Evolutionary conservation across 2,113 vertebrate genomes (phyloP).

Genomic region (Hippocampus guttulatus): DNA sequence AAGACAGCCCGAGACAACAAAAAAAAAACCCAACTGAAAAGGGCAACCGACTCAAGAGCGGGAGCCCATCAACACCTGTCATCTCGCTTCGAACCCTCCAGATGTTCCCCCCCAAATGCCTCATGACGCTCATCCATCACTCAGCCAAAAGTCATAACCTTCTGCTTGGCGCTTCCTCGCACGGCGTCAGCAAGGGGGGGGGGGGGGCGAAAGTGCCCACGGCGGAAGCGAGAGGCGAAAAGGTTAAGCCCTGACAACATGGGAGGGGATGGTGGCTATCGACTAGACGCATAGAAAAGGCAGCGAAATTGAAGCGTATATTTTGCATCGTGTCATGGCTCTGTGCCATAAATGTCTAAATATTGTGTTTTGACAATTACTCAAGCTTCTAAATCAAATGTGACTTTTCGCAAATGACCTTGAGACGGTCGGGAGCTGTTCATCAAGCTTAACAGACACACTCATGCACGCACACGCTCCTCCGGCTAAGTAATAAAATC

Average conservation of each 20-base stretch:
- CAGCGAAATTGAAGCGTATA: slow-evolving; percentile 12
- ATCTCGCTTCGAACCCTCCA: slow-evolving; percentile 20
- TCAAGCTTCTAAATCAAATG: slow-evolving; percentile 24
- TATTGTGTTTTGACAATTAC: slow-evolving; percentile 36
- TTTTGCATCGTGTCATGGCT: neutral
- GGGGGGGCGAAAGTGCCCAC: neutral
- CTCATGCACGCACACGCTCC: neutral
- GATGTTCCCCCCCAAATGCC: slow-evolving; percentile 29
- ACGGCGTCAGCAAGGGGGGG: neutral
- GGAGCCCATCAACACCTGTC: slow-evolving; percentile 43
- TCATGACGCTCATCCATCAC: slow-evolving; percentile 49
- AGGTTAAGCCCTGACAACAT: slow-evolving; percentile 37
- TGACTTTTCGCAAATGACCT: slow-evolving; percentile 35
- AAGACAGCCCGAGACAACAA: neutral
- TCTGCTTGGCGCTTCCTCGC: slow-evolving; percentile 11
- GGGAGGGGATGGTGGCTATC: slow-evolving; percentile 28
- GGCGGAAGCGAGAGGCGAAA: slow-evolving; percentile 26
- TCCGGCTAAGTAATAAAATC: slow-evolving; percentile 30
- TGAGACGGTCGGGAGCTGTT: slow-evolving; percentile 23
- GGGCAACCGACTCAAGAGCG: slow-evolving; percentile 15
- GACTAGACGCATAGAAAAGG: slow-evolving; percentile 21
- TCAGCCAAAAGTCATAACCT: slow-evolving; percentile 36
- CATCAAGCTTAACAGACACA: neutral
- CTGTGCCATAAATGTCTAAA: neutral
- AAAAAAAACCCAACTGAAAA: neutral